Evolutionary conservation across 1,140 invertebrate genomes (phyloP).

Genomic region (Nymphalis io): DNA sequence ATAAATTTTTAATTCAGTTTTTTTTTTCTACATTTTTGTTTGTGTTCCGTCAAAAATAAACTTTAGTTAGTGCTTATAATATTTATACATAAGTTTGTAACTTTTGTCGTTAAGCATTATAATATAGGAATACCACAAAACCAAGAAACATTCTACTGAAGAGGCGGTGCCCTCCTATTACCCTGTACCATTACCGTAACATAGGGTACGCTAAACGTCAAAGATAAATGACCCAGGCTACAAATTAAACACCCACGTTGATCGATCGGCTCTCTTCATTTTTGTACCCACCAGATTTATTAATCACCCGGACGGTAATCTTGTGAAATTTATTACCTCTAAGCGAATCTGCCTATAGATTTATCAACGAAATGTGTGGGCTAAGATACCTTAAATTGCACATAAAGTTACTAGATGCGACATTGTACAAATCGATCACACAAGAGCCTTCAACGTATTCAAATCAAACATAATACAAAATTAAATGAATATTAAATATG

Average conservation of each 20-base stretch:
- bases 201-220: slow-evolving; percentile 57
- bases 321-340: slow-evolving; percentile 78
- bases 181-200: slow-evolving; percentile 56
- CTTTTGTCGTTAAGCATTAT: not conserved
- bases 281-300: slow-evolving; percentile 69
- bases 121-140: not conserved
- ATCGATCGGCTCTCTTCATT: slow-evolving; percentile 75
- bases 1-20: too few relatives aligned
- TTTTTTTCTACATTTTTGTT: too few relatives aligned
- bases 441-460: too few relatives aligned
- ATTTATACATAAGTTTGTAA: too few relatives aligned
- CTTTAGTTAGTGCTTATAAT: too few relatives aligned
- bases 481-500: too few relatives aligned
- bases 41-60: too few relatives aligned
- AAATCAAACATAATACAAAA: too few relatives aligned
- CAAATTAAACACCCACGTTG: slow-evolving; percentile 78
- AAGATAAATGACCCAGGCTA: slow-evolving; percentile 66
- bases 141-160: slow-evolving; percentile 21
- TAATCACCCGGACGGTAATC: slow-evolving; percentile 73
- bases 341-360: slow-evolving; percentile 74
- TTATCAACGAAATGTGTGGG: slow-evolving; percentile 77
- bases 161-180: slow-evolving; percentile 37
- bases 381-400: slow-evolving; percentile 40
- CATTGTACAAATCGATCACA: not conserved
- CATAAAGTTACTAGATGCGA: slow-evolving; percentile 39